phyloP scores from a whole-genome alignment of 1,140 invertebrate genomes.

The Nilaparvata lugens region DNA sequence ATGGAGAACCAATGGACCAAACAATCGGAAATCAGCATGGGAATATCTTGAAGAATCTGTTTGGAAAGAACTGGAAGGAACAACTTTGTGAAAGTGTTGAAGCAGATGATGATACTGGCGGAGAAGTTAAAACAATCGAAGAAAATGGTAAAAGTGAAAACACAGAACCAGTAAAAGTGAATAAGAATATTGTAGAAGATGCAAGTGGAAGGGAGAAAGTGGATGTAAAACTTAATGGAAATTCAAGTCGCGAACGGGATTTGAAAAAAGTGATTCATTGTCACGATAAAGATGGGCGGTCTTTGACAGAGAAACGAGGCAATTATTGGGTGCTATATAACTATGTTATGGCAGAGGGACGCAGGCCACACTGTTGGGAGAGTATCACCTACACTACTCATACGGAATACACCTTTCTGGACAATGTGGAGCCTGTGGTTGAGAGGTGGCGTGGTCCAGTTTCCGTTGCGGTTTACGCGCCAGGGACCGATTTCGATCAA shows the following conservation, averaged over 20 bases:
- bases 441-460: slow-evolving; percentile 59
- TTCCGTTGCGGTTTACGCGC: slow-evolving; percentile 58
- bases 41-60: too few species aligned
- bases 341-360: slow-evolving; percentile 50
- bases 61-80: too few species aligned
- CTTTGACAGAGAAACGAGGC: slow-evolving; percentile 62
- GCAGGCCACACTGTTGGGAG: slow-evolving; percentile 57
- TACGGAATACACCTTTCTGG: slow-evolving; percentile 81
- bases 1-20: too few species aligned
- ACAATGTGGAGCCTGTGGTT: slow-evolving; percentile 75
- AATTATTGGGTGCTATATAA: slow-evolving; percentile 87
- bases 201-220: too few species aligned
- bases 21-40: too few species aligned
- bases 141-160: too few species aligned
- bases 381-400: slow-evolving; percentile 87
- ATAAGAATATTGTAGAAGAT: too few species aligned
- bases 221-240: too few species aligned
- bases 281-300: slow-evolving; percentile 49
- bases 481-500: slow-evolving; percentile 50
- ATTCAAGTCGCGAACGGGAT: background rate
- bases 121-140: too few species aligned
- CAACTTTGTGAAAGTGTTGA: too few species aligned
- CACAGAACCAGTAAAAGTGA: too few species aligned
- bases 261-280: slow-evolving; percentile 47
- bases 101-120: too few species aligned